Evolutionary conservation across 2,888 invertebrate genomes (phyloP), one percentile per base, ranked within the genome.

Genomic region (Drosophila picticornis): DNA sequence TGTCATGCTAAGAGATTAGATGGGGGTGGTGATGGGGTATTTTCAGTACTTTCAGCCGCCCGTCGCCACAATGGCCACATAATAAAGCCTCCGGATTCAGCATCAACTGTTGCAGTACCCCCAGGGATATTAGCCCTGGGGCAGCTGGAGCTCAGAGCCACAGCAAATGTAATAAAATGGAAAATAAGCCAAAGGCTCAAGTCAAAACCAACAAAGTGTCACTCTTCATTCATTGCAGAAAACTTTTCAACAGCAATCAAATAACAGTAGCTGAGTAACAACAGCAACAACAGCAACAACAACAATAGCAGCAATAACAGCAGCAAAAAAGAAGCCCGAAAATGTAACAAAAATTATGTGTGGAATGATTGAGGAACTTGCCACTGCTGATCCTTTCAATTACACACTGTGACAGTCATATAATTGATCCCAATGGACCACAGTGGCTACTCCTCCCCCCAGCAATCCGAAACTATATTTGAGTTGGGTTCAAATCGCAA

Each of bases 361-460:
- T 68, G 51, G 71, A 68, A 70, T 58, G 72, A 53, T 61, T 34
- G 72, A 22, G 59, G 57, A 73, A 77, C 65, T 64, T 69, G 50
- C 50, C 80, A n/a, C 32, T 19, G 38, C 64, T 84, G 90, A 84
- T 90, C 91, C 88, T 90, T 88, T 90, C 87, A 88, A 90, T 88
- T 88, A 90, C 90, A 84, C 90, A 90, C 86, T 88, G 88, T 88
- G 87, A 88, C 87, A 90, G 88, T 81, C 91, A 58, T 77, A 88
- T 88, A 88, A 88, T 88, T 90, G 90, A 90, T 90, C 87, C 87
- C 90, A 75, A 76, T 76, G 90, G 87, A 88, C 85, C 75, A 43
- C 75, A 79, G 59, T 60, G 60, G 69, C 29, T 36, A 10, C 43
- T 46, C 9, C 16, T 25, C 9, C 9, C 9, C 16, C 69, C 55